phyloP scores from a whole-genome alignment of 2,113 vertebrate species.

The Antechinus flavipes region DNA sequence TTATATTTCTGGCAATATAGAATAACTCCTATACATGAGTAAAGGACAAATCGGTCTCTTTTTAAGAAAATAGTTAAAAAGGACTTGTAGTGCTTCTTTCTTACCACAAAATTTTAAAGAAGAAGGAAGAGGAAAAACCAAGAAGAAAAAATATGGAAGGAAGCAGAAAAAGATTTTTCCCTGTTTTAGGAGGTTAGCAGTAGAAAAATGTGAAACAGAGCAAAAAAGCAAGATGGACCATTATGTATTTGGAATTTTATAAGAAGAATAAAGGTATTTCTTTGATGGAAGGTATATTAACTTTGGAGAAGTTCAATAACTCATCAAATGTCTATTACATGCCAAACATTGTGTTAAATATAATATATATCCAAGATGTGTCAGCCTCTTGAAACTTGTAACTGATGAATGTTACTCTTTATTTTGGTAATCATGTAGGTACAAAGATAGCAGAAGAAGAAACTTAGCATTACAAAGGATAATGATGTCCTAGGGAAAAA shows the following conservation, averaged over 20 bases:
- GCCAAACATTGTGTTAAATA: neutral
- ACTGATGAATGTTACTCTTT: neutral
- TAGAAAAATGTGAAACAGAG: neutral
- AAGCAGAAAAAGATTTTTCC: neutral
- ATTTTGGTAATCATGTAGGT: neutral
- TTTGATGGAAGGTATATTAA: neutral
- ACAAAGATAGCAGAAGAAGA: neutral
- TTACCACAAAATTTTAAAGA: neutral
- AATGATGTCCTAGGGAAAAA: neutral
- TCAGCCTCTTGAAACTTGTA: neutral
- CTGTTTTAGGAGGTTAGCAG: neutral
- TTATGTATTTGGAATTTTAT: neutral
- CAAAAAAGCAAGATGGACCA: neutral
- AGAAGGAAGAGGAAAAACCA: neutral
- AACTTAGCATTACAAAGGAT: neutral
- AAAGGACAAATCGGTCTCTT: neutral
- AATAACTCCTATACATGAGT: neutral
- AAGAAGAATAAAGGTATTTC: neutral
- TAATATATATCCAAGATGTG: neutral
- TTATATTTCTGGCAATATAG: neutral
- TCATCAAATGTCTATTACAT: neutral
- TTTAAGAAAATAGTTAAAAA: neutral
- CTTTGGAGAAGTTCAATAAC: neutral
- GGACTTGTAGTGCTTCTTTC: neutral
- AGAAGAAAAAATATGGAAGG: neutral